phyloP scores from a whole-genome alignment of 2,797 vertebrate species.

The Notolepis coatsorum region DNA sequence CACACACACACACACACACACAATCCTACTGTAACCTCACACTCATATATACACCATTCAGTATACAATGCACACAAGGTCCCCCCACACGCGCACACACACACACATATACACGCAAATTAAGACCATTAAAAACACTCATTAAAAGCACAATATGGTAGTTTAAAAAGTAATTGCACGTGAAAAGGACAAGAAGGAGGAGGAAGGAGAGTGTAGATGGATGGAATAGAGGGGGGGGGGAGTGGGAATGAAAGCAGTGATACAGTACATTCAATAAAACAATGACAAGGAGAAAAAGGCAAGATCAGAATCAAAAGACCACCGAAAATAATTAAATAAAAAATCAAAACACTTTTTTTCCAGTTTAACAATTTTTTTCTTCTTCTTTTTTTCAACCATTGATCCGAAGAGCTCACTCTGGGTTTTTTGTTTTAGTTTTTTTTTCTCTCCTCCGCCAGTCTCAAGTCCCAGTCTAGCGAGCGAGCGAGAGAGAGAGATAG shows the following conservation, averaged over 20 bases:
- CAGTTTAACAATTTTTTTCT: background rate
- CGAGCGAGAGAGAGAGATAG: slow-evolving; percentile 32
- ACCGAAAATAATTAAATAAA: slow-evolving; percentile 54
- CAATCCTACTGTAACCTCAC: background rate
- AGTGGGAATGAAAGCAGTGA: slow-evolving; percentile 23
- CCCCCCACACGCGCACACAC: too few species aligned
- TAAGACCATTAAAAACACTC: slow-evolving; percentile 66
- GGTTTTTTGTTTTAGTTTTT: slow-evolving; percentile 41
- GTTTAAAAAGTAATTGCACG: slow-evolving; percentile 81
- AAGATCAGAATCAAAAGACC: slow-evolving; percentile 44
- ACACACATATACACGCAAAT: slow-evolving; percentile 56
- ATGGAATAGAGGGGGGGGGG: background rate
- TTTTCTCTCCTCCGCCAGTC: too few species aligned
- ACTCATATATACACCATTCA: slow-evolving; percentile 55
- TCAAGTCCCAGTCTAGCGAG: slow-evolving; percentile 4
- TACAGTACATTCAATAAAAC: slow-evolving; percentile 78
- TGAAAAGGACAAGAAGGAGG: slow-evolving; percentile 43
- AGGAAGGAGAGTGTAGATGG: background rate
- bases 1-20: slow-evolving; percentile 1
- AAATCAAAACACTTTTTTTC: slow-evolving; percentile 61
- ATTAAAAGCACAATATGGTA: slow-evolving; percentile 89
- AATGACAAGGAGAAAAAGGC: slow-evolving; percentile 35
- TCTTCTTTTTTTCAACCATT: slow-evolving; percentile 31
- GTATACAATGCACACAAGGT: slow-evolving; percentile 73
- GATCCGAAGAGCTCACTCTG: slow-evolving; percentile 57